Base-by-base conservation (phyloP, 2,888 invertebrate genomes). In the Kuschelorhynchus macadamiae region DNA sequence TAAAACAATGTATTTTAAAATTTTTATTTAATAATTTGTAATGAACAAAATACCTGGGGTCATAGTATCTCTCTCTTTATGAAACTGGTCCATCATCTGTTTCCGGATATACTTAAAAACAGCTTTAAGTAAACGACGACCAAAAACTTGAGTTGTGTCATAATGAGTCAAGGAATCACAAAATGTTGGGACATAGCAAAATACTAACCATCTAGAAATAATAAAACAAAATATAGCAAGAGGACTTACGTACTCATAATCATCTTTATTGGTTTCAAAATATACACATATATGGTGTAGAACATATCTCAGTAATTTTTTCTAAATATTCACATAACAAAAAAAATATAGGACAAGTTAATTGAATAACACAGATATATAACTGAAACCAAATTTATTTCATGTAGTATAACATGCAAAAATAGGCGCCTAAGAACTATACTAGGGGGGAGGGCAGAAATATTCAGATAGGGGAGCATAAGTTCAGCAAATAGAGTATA, bases 101-200 rank as follows among this genome's bases (percentile, higher is more conserved):
- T 92, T 89, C 25, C 93, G 91, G 67, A 97, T 92, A 64, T 81
- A 81, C 72, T 87, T 86, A 78, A 92, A 97, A 1, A 97, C 93
- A 0, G 95, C 94, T 36, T 92, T 88, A 0, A 97, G 86, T 44
- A 97, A 85, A 0, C 94, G 94, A 20, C 94, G 88, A 0, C 97
- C 98, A 84, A 98, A 98, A 17, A 96, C 95, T 20, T 93, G 85
- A 0, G 96, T 94, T 0, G 96, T 95, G 75, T 97, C 96, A 79
- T 92, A 95, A 80, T 95, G 94, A 0, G 93, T 92, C 46, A 98
- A 83, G 0, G 97, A 96, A 82, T 97, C 96, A 80, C 97, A 97
- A 82, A 96, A 95, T 0, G 95, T 94, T 0, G 97, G 97, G 21
- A 97, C 95, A 83, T 97, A 95, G 80, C 97, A 97, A 82, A 96